A percentile compares a stretch with the other conserved stretches of the same genome.
phyloP scores from a whole-genome alignment of 1,140 invertebrate species.

The Drosophila erecta region DNA sequence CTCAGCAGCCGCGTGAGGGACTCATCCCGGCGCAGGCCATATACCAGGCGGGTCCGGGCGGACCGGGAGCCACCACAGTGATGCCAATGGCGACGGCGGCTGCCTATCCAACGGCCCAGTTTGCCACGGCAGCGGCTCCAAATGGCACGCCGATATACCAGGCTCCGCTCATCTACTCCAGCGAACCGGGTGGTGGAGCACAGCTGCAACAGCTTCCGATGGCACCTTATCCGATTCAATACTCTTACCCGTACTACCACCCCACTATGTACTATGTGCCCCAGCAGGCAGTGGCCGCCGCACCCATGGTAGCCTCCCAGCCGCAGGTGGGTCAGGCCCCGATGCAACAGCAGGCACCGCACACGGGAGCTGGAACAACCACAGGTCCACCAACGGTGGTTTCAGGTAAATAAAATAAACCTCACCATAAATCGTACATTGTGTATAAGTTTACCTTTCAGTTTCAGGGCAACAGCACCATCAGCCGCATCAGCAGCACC shows the following conservation, averaged over 20 bases:
- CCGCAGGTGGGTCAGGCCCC: slow-evolving; percentile 30
- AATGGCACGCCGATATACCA: slow-evolving; percentile 82
- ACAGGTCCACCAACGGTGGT: slow-evolving; percentile 69
- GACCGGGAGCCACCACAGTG: slow-evolving; percentile 62
- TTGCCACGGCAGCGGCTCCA: slow-evolving; percentile 64
- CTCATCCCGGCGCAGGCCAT: slow-evolving; percentile 78
- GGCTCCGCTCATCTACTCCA: slow-evolving; percentile 78
- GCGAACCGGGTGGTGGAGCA: slow-evolving; percentile 69
- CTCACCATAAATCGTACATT: background rate
- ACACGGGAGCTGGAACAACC: slow-evolving; percentile 50
- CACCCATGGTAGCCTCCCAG: slow-evolving; percentile 59
- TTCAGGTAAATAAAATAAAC: slow-evolving; percentile 2
- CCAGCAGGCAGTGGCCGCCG: slow-evolving; percentile 62
- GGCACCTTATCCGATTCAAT: slow-evolving; percentile 81
- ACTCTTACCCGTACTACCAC: slow-evolving; percentile 82
- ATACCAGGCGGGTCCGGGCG: slow-evolving; percentile 68
- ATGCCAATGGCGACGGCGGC: slow-evolving; percentile 75
- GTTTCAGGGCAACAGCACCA: slow-evolving; percentile 39
- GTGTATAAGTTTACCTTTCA: background rate
- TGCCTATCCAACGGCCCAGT: slow-evolving; percentile 77
- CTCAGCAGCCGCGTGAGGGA: slow-evolving; percentile 71
- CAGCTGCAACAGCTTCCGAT: slow-evolving; percentile 82
- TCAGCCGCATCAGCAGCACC: slow-evolving; percentile 36
- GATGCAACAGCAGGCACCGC: slow-evolving; percentile 47
- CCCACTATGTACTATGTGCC: slow-evolving; percentile 83